Conservation (phyloP, 2,113 vertebrate genomes). For the Sturnira hondurensis region DNA sequence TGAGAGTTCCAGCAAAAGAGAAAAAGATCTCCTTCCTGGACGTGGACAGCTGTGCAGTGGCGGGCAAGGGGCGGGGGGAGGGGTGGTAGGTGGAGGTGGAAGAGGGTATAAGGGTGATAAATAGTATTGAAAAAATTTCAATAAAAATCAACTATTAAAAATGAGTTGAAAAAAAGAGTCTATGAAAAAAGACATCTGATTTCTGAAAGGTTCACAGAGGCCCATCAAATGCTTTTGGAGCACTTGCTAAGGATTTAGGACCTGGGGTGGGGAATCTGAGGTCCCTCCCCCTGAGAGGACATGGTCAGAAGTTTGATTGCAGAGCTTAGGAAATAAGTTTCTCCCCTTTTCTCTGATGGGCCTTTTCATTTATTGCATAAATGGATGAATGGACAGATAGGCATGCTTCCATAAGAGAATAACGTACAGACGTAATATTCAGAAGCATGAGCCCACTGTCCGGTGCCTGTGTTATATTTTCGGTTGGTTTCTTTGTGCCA, state of each 20-base stretch:
- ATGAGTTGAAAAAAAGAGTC: too few relatives aligned
- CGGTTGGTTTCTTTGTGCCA: neutral
- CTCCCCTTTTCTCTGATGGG: neutral
- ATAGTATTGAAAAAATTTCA: too few relatives aligned
- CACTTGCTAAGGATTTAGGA: neutral
- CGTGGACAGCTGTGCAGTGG: too few relatives aligned
- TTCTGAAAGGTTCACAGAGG: neutral
- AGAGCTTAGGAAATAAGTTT: neutral
- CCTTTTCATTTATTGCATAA: neutral
- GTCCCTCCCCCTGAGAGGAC: neutral
- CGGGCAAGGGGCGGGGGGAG: too few relatives aligned
- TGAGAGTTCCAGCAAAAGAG: too few relatives aligned
- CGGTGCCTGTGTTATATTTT: neutral
- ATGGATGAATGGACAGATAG: neutral
- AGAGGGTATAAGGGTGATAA: too few relatives aligned
- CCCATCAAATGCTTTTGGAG: neutral
- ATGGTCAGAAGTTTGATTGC: neutral
- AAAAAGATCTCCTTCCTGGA: too few relatives aligned
- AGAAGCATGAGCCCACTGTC: neutral
- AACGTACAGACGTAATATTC: accelerated
- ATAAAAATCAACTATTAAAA: too few relatives aligned
- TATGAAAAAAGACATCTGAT: neutral
- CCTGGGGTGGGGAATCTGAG: neutral
- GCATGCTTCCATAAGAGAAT: neutral
- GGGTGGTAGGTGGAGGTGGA: too few relatives aligned